Base-by-base conservation (phyloP, 2,888 invertebrate genomes). In the Drosophila sordidula region DNA sequence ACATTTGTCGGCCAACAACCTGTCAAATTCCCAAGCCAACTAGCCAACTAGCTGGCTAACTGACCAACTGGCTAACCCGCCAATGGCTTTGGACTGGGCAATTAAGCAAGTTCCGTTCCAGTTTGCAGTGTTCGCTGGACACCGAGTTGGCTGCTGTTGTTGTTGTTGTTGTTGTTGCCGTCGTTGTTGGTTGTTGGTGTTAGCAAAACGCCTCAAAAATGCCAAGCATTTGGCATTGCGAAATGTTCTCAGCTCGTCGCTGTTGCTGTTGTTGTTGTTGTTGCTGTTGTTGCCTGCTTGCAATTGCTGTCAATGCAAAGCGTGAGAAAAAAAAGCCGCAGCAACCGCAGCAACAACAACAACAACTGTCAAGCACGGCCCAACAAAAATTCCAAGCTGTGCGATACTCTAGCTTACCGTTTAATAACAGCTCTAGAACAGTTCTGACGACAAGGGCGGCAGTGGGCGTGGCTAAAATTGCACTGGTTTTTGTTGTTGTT, bases 71-170 rank as follows among this genome's bases (percentile, higher is more conserved):
- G 45, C 34, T 51, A 47, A 51, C 57, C 62, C 58, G 65, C 62
- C 75, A 76, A 61, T 71, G 66, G 63, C 55, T 75, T 62, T 75
- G 41, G 34, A 44, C 62, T 58, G 76, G 75, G 69, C 84, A 87
- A 87, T 87, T 87, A 80, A 78, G 75, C 70, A 75, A 86, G 84
- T 87, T 85, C 87, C 84, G 84, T 85, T 85, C 84, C 85, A 85
- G 75, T 84, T 87, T 69, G 63, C 34, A 34, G 34, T 34, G 9
- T 9, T 29, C 9, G 29, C 29, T 29, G 34, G 34, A 34, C 34
- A 34, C 34, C 34, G 12, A 34, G 11, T 34, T 29, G 9, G 16
- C 14, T 52, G 47, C 32, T 42, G 38, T 52, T 64, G 47, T 55
- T 65, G 55, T 34, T 44, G 46, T 42, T 61, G 44, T 54, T 63